A percentile compares a stretch with the other conserved stretches of the same genome.
Evolutionary conservation across 1,140 invertebrate genomes (phyloP).

Genomic region (Drosophila leontia): DNA sequence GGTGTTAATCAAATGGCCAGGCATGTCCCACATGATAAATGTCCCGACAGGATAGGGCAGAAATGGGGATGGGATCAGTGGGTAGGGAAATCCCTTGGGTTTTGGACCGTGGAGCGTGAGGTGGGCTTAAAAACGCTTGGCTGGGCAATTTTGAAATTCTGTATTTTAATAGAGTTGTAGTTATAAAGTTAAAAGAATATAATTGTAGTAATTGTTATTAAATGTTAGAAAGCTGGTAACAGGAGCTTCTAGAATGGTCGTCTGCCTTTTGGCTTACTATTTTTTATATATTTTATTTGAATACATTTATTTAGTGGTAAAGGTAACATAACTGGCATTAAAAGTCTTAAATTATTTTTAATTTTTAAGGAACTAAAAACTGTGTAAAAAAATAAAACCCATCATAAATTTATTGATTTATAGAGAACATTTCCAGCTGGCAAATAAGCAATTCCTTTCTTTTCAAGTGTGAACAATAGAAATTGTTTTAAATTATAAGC

Average conservation of each 20-base stretch:
- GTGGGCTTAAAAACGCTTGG: not conserved
- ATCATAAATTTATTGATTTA: not conserved
- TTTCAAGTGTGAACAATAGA: too few relatives aligned
- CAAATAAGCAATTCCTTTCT: not conserved
- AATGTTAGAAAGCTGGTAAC: not conserved
- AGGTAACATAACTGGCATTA: too few relatives aligned
- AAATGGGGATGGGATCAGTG: not conserved
- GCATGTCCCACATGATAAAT: conserved; percentile 71
- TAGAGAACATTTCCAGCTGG: not conserved
- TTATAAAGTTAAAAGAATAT: not conserved
- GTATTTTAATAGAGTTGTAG: not conserved
- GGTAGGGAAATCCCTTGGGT: not conserved
- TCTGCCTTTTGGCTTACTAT: not conserved
- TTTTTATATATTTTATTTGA: not conserved
- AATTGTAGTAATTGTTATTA: not conserved
- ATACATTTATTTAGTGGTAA: not conserved
- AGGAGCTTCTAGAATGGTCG: not conserved
- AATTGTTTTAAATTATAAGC: not conserved
- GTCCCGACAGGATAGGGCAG: conserved; percentile 10
- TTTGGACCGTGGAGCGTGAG: not conserved
- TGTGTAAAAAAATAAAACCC: not conserved
- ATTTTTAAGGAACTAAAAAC: too few relatives aligned
- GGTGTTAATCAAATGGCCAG: conserved; percentile 76
- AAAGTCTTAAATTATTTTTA: too few relatives aligned
- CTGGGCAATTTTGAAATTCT: not conserved